A percentile compares a stretch with the other conserved stretches of the same genome.
These are phyloP conservation scores for Streptopelia turtur DNA, from an alignment of 2,797 vertebrate genomes.

Conservation along the genomic window DNA sequence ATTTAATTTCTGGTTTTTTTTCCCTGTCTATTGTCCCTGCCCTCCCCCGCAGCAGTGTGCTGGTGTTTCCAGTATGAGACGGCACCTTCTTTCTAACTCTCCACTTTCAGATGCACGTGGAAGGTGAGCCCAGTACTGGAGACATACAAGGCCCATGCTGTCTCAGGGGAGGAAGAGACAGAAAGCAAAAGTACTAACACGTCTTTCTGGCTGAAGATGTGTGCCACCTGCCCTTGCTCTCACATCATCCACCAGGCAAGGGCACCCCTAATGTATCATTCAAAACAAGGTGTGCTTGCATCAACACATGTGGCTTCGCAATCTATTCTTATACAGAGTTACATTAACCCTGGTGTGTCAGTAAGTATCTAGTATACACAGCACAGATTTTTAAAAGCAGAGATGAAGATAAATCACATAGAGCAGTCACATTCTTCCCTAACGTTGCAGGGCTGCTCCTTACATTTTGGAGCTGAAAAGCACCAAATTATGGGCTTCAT, in stretches of 20 bases:
- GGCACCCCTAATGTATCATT: rapidly evolving
- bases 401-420: not conserved
- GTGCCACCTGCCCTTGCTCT: not conserved
- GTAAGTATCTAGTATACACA: not conserved
- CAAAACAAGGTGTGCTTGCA: not conserved
- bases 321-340: not conserved
- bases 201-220: not conserved
- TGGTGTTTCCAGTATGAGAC: not conserved
- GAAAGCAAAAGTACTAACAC: not conserved
- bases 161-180: not conserved
- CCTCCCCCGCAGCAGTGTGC: too few relatives aligned
- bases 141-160: rapidly evolving
- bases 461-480: not conserved
- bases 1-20: not conserved
- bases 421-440: not conserved
- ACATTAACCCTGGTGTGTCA: rapidly evolving
- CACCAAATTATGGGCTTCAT: not conserved
- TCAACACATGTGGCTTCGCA: not conserved
- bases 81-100: not conserved
- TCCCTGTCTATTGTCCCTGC: not conserved
- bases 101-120: not conserved
- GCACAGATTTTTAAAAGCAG: not conserved
- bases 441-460: not conserved
- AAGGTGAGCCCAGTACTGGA: rapidly evolving
- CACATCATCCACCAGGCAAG: rapidly evolving